Percentiles rank a stretch among this genome's conserved stretches.
Conservation (phyloP, 2,797 vertebrate genomes). For the Rhinichthys osculus region DNA sequence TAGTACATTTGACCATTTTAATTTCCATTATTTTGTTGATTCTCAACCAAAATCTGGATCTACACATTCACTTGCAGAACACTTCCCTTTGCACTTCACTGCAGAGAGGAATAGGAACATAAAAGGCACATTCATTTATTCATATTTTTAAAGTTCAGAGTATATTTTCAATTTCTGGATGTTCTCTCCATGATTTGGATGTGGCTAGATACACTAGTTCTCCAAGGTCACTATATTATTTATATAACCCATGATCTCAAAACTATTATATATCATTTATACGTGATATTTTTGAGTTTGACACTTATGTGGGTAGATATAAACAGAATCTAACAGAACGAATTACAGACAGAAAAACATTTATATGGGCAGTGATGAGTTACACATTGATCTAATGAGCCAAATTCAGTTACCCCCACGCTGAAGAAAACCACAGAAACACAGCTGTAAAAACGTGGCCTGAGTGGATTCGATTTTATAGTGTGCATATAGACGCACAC, state of each 20-base stretch:
- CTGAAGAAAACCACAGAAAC: conserved; percentile 22
- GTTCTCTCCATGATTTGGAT: background rate
- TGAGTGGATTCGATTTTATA: conserved; percentile 35
- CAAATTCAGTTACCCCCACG: background rate
- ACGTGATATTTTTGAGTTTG: conserved; percentile 8
- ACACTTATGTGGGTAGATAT: conserved; percentile 10
- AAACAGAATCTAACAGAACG: conserved; percentile 12
- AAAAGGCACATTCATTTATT: background rate
- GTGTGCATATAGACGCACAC: conserved; percentile 30
- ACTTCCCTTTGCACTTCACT: background rate
- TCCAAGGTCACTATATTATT: conserved; percentile 6
- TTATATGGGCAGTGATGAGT: background rate
- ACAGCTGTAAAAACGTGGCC: conserved; percentile 27
- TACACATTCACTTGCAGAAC: conserved; percentile 2
- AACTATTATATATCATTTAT: conserved; percentile 35
- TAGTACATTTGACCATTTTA: background rate
- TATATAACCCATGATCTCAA: conserved; percentile 4
- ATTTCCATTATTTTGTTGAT: background rate
- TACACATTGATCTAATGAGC: conserved; percentile 15
- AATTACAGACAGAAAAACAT: conserved; percentile 15
- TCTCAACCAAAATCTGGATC: background rate
- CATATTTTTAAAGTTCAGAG: background rate
- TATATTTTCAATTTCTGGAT: background rate
- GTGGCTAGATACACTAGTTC: background rate
- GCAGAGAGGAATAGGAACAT: conserved; percentile 8